Conservation (phyloP, 2,888 invertebrate species). For the Troides oblongomaculatus region DNA sequence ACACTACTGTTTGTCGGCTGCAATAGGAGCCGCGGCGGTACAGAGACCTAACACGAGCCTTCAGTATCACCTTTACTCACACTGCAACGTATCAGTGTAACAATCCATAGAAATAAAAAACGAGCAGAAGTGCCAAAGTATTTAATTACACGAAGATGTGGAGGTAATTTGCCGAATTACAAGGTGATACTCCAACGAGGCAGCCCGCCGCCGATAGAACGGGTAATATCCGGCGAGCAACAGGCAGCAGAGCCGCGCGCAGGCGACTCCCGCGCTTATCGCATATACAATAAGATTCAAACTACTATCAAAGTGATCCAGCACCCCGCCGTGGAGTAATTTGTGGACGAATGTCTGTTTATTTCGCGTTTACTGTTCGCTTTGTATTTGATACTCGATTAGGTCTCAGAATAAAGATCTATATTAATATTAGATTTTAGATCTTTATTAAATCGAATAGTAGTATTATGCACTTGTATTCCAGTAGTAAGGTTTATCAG, state of each 20-base stretch:
- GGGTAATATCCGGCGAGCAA: constrained; percentile 73
- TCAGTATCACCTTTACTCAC: no score
- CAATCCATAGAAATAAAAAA: no score
- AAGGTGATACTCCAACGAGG: constrained; percentile 67
- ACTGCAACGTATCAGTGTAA: no score
- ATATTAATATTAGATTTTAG: no score
- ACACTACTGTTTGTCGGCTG: no score
- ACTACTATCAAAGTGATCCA: constrained; percentile 8
- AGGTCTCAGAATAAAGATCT: no score
- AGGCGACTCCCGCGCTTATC: constrained; percentile 9
- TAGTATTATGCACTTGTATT: no score
- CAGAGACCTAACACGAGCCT: no score
- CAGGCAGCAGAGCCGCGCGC: constrained; percentile 47
- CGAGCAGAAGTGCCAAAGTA: constrained; percentile 45
- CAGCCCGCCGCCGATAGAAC: constrained; percentile 57
- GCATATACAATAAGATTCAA: constrained; percentile 3
- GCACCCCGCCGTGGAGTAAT: constrained; percentile 35
- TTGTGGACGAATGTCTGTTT: constrained; percentile 44
- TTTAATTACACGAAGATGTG: constrained; percentile 67
- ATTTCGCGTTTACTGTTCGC: constrained; percentile 38
- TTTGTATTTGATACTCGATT: constrained; percentile 31
- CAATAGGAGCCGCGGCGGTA: no score
- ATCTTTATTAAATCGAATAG: no score
- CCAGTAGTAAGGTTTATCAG: no score
- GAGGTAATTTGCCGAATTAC: constrained; percentile 74